Evolutionary conservation across 2,797 vertebrate genomes (phyloP).

Genomic region (Sebastes kiyomatsui): DNA sequence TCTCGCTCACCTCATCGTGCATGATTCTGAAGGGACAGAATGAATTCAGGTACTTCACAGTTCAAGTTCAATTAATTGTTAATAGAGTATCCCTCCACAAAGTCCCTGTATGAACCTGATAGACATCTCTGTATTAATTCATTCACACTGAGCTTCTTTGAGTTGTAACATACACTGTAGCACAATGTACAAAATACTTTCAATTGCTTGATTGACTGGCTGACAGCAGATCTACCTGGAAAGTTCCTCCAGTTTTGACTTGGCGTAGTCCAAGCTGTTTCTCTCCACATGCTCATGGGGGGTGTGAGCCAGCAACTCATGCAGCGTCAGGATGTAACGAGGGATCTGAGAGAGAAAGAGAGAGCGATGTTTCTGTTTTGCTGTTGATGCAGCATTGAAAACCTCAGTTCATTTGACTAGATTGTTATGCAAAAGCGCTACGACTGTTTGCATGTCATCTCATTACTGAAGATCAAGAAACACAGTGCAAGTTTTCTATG

Average conservation of each 20-base stretch:
- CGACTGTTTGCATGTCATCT: neutral
- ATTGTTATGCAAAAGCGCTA: neutral
- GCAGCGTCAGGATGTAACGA: conserved; percentile 96
- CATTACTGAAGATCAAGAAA: neutral
- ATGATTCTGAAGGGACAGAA: conserved; percentile 86
- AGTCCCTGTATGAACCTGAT: neutral
- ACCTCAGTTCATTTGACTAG: neutral
- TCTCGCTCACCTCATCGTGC: conserved; percentile 98
- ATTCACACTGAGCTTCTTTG: neutral
- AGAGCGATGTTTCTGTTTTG: neutral
- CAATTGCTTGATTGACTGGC: neutral
- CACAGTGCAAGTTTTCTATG: neutral
- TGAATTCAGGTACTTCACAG: neutral
- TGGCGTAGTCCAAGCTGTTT: conserved; percentile 97
- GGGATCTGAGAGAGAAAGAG: conserved; percentile 86
- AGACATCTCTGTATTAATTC: neutral
- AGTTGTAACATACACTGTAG: neutral
- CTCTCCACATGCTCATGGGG: conserved; percentile 97
- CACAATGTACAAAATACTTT: neutral
- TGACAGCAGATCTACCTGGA: conserved; percentile 85
- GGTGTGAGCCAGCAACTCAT: conserved; percentile 96
- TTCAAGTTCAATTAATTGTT: neutral
- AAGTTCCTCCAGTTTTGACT: conserved; percentile 96
- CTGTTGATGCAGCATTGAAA: neutral
- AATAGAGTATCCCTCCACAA: neutral